Evolutionary conservation across 2,797 vertebrate genomes (phyloP), one percentile per base, ranked within the genome.

Genomic region (Tamandua tetradactyla): DNA sequence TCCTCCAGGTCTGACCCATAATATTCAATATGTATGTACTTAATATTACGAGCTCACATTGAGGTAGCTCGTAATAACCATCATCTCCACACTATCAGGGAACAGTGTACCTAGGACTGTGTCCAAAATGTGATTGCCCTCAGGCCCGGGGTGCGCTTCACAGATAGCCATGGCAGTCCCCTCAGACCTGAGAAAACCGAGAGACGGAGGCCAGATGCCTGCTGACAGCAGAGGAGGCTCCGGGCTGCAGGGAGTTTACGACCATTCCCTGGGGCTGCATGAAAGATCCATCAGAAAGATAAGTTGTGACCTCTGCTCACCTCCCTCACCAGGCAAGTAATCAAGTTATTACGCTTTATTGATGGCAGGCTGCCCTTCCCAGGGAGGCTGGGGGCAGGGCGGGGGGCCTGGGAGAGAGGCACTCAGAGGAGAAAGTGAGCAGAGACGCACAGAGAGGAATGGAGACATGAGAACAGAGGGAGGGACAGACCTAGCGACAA

Each of bases 211-310:
- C 55, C 55, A 55, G 52, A 18, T 18, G 17, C n/a, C 44, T 35
- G 12, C 61, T 42, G 62, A 25, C 22, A 47, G 69, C 76, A 2
- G 40, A 62, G 23, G 7, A 49, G 42, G 47, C 42, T 35, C 93
- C 30, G 40, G 81, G n/a, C 59, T 42, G 2, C 37, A 35, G 49
- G n/a, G 52, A 42, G 72, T 87, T 80, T 66, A 7, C 9, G 35
- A 57, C 40, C 0, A 20, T 15, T 92, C 87, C 52, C 1, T 72
- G 68, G 94, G 91, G 88, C 93, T 35, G 55, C 35, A 61, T 74
- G 52, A 93, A 92, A 82, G 79, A 91, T 66, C n/a, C 13, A 20
- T 37, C 13, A n/a, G n/a, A 78, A 78, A 95, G 94, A 52, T 62
- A 81, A 76, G 52, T 35, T 20, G 40, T 42, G 55, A 44, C 30